Percentiles rank a stretch among this genome's conserved stretches.
phyloP scores from a whole-genome alignment of 2,888 invertebrate species.

The Marasmarcha lunaedactyla region DNA sequence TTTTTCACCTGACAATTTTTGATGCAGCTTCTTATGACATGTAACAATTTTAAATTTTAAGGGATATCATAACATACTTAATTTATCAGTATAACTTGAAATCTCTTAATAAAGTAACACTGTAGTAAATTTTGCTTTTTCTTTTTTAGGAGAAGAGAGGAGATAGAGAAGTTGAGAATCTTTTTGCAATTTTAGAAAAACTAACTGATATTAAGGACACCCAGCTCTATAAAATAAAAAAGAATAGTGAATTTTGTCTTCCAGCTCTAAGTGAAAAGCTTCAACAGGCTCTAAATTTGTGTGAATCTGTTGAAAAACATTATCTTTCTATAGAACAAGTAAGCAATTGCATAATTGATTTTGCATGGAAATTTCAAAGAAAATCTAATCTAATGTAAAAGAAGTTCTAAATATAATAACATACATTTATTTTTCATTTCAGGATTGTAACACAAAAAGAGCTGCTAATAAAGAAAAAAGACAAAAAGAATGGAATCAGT shows the following conservation, averaged over 20 bases:
- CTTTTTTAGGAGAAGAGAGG: slow-evolving; percentile 77
- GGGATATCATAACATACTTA: too few relatives aligned
- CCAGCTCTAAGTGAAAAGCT: slow-evolving; percentile 75
- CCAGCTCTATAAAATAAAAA: slow-evolving; percentile 76
- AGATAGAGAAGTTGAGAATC: slow-evolving; percentile 82
- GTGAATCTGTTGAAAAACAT: slow-evolving; percentile 71
- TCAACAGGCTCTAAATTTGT: slow-evolving; percentile 73
- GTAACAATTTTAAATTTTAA: too few relatives aligned
- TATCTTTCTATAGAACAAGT: slow-evolving; percentile 71
- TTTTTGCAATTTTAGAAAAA: slow-evolving; percentile 82
- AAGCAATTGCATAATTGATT: too few relatives aligned
- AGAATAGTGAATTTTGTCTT: slow-evolving; percentile 71
- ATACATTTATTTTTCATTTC: slow-evolving; percentile 14
- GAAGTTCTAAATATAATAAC: too few relatives aligned
- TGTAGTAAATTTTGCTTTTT: too few relatives aligned
- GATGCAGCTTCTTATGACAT: too few relatives aligned
- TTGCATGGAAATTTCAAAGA: too few relatives aligned
- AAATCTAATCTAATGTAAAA: too few relatives aligned
- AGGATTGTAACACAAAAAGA: slow-evolving; percentile 32
- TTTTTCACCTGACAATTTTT: too few relatives aligned
- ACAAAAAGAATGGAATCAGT: slow-evolving; percentile 76
- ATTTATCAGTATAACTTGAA: too few relatives aligned
- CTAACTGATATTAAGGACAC: slow-evolving; percentile 82
- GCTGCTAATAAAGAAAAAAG: slow-evolving; percentile 38
- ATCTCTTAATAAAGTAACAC: too few relatives aligned